A percentile compares a stretch with the other conserved stretches of the same genome.
phyloP scores from a whole-genome alignment of 2,888 invertebrate genomes.

The Tyria jacobaeae region DNA sequence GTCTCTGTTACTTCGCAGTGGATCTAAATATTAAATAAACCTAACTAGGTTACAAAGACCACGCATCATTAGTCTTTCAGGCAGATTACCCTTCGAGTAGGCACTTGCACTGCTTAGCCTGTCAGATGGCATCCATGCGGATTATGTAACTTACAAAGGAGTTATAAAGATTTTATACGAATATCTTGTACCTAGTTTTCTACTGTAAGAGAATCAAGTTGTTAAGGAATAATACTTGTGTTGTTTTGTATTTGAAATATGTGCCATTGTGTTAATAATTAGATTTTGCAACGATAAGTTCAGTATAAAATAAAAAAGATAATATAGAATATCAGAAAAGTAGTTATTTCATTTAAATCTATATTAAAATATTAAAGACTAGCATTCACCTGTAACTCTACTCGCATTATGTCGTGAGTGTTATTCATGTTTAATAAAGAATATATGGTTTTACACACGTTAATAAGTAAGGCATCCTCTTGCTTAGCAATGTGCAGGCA shows the following conservation, averaged over 20 bases:
- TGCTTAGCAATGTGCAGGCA: no score
- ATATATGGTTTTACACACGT: no score
- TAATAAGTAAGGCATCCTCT: no score
- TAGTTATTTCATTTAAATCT: no score
- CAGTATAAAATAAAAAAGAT: no score
- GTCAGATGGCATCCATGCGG: conserved; percentile 21
- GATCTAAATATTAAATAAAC: conserved; percentile 9
- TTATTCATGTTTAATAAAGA: no score
- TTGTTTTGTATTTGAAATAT: not conserved
- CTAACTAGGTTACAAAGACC: conserved; percentile 15
- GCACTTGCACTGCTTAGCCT: not conserved
- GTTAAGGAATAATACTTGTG: not conserved
- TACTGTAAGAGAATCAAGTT: not conserved
- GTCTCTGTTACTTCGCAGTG: not conserved
- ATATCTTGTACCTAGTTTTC: conserved; percentile 4
- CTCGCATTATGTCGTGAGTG: no score
- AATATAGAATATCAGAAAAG: no score
- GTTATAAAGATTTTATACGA: not conserved
- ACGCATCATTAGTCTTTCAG: conserved; percentile 16
- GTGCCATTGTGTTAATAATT: not conserved
- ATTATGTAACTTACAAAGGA: conserved; percentile 10
- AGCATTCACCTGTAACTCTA: no score
- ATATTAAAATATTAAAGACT: no score
- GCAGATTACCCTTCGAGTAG: conserved; percentile 15
- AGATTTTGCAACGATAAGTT: not conserved